Evolutionary conservation across 2,888 invertebrate genomes (phyloP), one percentile per base, ranked within the genome.

Genomic region (Choreutis nemorana): DNA sequence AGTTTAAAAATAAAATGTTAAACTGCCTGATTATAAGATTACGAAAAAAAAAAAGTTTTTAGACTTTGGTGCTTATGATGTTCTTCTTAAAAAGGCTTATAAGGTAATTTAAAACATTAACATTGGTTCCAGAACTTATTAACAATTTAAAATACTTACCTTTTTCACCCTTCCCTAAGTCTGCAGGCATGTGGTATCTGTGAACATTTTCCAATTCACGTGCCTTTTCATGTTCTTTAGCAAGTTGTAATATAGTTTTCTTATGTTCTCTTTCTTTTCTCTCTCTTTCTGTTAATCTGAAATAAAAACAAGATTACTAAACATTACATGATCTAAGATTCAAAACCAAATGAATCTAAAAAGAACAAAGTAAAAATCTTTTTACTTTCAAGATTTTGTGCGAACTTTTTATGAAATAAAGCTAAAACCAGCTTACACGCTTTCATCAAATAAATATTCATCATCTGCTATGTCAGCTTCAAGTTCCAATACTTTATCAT

Each of bases 391-490:
- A n/a, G n/a, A n/a, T n/a, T n/a, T n/a, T n/a, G n/a, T n/a, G n/a
- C 26, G 23, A 24, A 9, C 27, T n/a, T 16, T 27, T 14, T n/a
- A 11, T 31, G 23, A 10, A 18, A 18, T 6, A 18, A 5, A 18
- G 8, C 18, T 18, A 6, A 6, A 6, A 8, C 5, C 18, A 18
- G 81, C 87, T 83, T 83, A 94, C 90, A 89, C 83, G 55, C 88
- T 85, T 39, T 93, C 92, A 30, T 91, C 89, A 65, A 97, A 99
- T 1, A 97, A 82, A 57, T 92, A 94, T 65, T 97, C 96, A 77
- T 99, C 99, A 65, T 99, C 99, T 26, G 87, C 78, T 33, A 99
- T 92, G 55, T 97, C 96, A 4, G 90, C 92, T 70, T 97, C 97
- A 28, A 99, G 72, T 61, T 99, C 97, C 6, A 90, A 86, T 18